phyloP scores from a whole-genome alignment of 1,140 invertebrate genomes.

The Chionoecetes opilio region DNA sequence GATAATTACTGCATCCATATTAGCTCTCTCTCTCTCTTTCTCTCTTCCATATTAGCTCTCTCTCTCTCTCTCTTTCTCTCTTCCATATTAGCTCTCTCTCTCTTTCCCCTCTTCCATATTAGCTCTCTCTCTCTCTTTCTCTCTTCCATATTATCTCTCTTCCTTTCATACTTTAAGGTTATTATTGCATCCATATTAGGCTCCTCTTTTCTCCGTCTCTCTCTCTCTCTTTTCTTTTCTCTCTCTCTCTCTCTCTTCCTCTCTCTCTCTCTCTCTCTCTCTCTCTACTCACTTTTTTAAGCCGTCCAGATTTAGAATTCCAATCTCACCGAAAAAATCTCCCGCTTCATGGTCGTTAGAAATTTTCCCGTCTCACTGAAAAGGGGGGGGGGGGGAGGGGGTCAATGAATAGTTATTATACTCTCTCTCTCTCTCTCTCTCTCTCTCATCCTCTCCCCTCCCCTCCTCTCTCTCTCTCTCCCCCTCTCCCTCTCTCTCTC shows the following conservation, averaged over 20 bases:
- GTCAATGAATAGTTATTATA: not conserved
- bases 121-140: too few relatives aligned
- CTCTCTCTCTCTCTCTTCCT: conserved; percentile 17
- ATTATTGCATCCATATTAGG: not conserved
- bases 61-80: too few relatives aligned
- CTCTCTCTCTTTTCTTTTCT: not conserved
- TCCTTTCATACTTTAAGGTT: conserved; percentile 87
- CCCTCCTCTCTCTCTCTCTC: not conserved
- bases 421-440: too few relatives aligned
- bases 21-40: too few relatives aligned
- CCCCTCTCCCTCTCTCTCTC: conserved; percentile 1
- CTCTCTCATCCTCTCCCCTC: not conserved
- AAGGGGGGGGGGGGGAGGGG: not conserved
- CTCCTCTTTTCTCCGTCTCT: too few relatives aligned
- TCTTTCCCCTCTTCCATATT: too few relatives aligned
- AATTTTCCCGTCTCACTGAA: conserved; percentile 95
- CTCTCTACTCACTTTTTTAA: conserved; percentile 92
- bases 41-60: too few relatives aligned
- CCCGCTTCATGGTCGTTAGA: conserved; percentile 98
- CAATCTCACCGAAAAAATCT: conserved; percentile 99
- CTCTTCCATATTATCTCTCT: conserved; percentile 94
- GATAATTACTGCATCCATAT: too few relatives aligned
- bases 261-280: conserved; percentile 27
- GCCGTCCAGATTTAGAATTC: conserved; percentile 97
- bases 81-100: too few relatives aligned